Conservation (phyloP, 1,140 invertebrate genomes). For the Thaumetopoea pityocampa region DNA sequence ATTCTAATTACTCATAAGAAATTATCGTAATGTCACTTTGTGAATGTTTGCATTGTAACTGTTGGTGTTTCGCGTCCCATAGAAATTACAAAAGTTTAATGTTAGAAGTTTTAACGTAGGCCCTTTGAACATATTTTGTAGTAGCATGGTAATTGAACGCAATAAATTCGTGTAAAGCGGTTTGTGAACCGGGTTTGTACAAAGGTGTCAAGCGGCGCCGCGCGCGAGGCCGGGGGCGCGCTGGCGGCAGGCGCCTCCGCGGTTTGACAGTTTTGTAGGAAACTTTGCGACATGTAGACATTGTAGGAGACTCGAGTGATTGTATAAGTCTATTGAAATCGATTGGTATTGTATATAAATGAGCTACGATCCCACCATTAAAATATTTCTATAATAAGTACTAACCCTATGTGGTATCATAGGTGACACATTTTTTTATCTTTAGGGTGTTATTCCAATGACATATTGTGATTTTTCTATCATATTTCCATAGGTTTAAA, state of each 20-base stretch:
- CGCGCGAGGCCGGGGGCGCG: background rate
- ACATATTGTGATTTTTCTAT: slow-evolving; percentile 71
- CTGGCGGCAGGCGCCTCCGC: background rate
- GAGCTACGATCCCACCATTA: slow-evolving; percentile 74
- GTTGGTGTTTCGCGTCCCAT: slow-evolving; percentile 42
- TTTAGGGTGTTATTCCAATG: slow-evolving; percentile 64
- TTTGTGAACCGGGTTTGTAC: slow-evolving; percentile 44
- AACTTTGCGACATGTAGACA: slow-evolving; percentile 39
- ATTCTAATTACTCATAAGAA: slow-evolving; percentile 17
- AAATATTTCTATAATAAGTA: slow-evolving; percentile 72
- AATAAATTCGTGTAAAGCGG: slow-evolving; percentile 58
- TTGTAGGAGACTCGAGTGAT: slow-evolving; percentile 68
- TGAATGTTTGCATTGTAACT: slow-evolving; percentile 22
- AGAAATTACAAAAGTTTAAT: slow-evolving; percentile 36
- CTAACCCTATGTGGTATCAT: slow-evolving; percentile 70
- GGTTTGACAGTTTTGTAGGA: slow-evolving; percentile 27
- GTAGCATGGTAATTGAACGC: slow-evolving; percentile 62
- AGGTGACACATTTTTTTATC: slow-evolving; percentile 55
- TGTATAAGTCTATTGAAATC: slow-evolving; percentile 67
- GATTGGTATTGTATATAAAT: slow-evolving; percentile 74
- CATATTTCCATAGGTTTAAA: slow-evolving; percentile 52
- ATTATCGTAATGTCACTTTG: slow-evolving; percentile 21
- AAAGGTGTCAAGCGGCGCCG: slow-evolving; percentile 11
- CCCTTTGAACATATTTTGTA: slow-evolving; percentile 58
- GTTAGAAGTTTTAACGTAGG: slow-evolving; percentile 55